A percentile compares a stretch with the other conserved stretches of the same genome.
Conservation (phyloP, 2,888 invertebrate species). For the Parnassius smintheus region DNA sequence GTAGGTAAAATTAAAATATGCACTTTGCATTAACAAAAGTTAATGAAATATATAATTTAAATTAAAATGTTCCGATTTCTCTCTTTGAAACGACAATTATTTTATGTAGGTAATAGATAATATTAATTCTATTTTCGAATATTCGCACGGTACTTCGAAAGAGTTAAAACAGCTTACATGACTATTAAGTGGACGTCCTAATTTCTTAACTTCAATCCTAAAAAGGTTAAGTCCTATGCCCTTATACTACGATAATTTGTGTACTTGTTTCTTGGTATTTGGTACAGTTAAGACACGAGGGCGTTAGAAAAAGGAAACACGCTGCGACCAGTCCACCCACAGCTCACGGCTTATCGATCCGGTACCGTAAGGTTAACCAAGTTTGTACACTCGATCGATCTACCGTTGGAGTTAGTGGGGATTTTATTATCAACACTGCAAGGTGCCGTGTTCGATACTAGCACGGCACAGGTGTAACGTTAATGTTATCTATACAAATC, state of each 20-base stretch:
- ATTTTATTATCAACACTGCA: neutral
- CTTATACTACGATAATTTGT: neutral
- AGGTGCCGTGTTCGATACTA: neutral
- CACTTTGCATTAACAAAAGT: too few relatives aligned
- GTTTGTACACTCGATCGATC: conserved; percentile 35
- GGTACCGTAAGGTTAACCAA: conserved; percentile 44
- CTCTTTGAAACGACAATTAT: too few relatives aligned
- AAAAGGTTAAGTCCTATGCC: conserved; percentile 15
- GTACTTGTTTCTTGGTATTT: conserved; percentile 45
- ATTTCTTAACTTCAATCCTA: conserved; percentile 3
- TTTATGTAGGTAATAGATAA: too few relatives aligned
- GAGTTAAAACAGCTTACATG: too few relatives aligned
- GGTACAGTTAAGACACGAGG: conserved; percentile 64
- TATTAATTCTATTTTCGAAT: too few relatives aligned
- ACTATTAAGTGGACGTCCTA: neutral
- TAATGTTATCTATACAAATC: too few relatives aligned
- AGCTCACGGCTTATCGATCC: conserved; percentile 58
- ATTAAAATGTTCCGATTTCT: too few relatives aligned
- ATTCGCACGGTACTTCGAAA: too few relatives aligned
- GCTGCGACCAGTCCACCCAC: conserved; percentile 72
- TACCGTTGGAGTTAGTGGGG: conserved; percentile 2
- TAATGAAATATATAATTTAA: too few relatives aligned
- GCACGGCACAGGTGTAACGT: neutral
- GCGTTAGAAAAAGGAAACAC: conserved; percentile 67
- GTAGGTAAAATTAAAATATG: too few relatives aligned